Conservation (phyloP, 2,888 invertebrate genomes). For the Drosophila eohydei region DNA sequence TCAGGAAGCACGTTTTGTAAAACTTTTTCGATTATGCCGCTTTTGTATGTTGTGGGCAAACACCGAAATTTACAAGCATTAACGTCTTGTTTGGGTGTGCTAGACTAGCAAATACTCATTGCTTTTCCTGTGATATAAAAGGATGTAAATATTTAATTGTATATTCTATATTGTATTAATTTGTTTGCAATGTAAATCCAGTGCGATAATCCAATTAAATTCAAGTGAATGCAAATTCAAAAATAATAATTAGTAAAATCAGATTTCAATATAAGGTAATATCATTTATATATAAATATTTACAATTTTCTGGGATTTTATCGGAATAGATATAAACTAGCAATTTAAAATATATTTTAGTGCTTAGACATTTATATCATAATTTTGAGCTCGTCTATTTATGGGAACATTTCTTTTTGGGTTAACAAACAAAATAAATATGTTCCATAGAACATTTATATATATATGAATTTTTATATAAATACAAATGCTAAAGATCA, state of each 20-base stretch:
- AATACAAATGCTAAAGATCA: no score
- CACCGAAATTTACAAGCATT: constrained; percentile 10
- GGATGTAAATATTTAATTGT: no score
- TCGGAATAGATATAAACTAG: not conserved
- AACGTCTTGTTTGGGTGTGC: not conserved
- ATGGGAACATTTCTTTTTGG: no score
- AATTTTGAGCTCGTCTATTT: no score
- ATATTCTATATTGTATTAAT: not conserved
- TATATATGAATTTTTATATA: no score
- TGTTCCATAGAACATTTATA: no score
- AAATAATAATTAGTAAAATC: not conserved
- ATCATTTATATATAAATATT: not conserved
- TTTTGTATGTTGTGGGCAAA: constrained; percentile 13
- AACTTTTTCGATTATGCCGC: constrained; percentile 53
- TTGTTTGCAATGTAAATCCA: not conserved
- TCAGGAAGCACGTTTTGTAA: not conserved
- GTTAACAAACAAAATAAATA: no score
- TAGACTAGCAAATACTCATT: constrained; percentile 2
- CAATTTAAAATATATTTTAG: not conserved
- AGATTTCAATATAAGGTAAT: not conserved
- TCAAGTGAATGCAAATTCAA: not conserved
- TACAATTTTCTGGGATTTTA: not conserved
- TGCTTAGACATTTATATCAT: no score
- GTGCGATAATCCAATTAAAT: not conserved
- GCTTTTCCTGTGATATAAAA: not conserved